phyloP scores from a whole-genome alignment of 53 echinoderm and acorn worm species.

The Antedon mediterranea region DNA sequence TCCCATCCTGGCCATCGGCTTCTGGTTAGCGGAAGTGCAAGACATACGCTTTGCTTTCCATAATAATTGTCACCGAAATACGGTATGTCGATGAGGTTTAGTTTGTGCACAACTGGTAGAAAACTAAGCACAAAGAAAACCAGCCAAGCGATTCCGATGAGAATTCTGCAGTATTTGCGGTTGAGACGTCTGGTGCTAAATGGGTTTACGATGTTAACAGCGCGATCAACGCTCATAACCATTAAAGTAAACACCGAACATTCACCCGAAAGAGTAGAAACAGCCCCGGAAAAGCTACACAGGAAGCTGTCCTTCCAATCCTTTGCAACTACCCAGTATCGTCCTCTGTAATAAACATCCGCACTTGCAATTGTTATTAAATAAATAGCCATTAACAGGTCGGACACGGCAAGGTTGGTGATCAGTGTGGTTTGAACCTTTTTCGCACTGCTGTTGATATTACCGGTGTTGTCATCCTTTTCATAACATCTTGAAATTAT shows the following conservation, averaged over 20 bases:
- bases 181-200: conserved; percentile 70
- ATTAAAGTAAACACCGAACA: conserved; percentile 73
- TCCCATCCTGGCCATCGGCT: conserved; percentile 73
- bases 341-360: background rate
- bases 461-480: too few species aligned
- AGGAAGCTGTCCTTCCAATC: conserved; percentile 27
- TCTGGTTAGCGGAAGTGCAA: conserved; percentile 70
- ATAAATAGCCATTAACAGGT: background rate
- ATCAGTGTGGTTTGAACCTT: background rate
- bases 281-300: conserved; percentile 74
- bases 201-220: conserved; percentile 77
- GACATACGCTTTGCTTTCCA: conserved; percentile 80
- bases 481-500: too few species aligned
- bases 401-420: background rate
- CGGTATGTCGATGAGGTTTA: conserved; percentile 16
- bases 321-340: background rate
- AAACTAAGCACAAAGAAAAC: too few species aligned
- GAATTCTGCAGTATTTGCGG: conserved; percentile 75
- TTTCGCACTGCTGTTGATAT: too few species aligned
- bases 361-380: background rate
- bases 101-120: conserved; percentile 21
- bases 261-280: conserved; percentile 75
- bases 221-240: conserved; percentile 77
- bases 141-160: too few species aligned
- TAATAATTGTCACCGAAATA: conserved; percentile 71